Evolutionary conservation across 1,140 invertebrate species (phyloP), one percentile per base, ranked within the genome.

Genomic region (Hetaerina americana): DNA sequence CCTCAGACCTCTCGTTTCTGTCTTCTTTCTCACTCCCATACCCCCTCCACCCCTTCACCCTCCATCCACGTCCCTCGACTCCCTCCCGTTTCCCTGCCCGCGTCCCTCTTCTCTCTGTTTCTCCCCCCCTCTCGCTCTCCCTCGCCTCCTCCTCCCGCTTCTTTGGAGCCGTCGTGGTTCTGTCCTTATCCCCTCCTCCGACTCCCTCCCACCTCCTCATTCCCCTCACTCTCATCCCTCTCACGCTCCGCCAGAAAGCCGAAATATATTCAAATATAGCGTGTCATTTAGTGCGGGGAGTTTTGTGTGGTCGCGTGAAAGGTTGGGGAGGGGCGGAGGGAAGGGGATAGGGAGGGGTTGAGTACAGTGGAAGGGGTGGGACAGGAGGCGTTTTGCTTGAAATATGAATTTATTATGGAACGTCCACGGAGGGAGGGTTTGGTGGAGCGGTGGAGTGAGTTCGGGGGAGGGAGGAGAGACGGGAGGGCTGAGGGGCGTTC

Each of bases 381-480:
- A n/a, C 40, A 18, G 40, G 40, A 57, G 40, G 40, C 40, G 40
- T 57, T 57, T 57, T 57, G 40, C 40, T 57, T 57, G 40, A 57
- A 57, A 57, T 57, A 57, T 57, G 40, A 57, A 57, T 57, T 57
- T 57, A 57, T 57, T 57, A 57, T 57, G 40, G 40, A n/a, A 57
- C 40, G 40, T 57, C 40, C 22, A 57, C n/a, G n/a, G n/a, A n/a
- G n/a, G n/a, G n/a, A n/a, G n/a, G n/a, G n/a, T n/a, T n/a, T n/a
- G n/a, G n/a, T n/a, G n/a, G n/a, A n/a, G n/a, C n/a, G n/a, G n/a
- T n/a, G n/a, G n/a, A n/a, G n/a, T n/a, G n/a, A n/a, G 40, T 57
- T n/a, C 22, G 40, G 22, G 40, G 15, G 40, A 57, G 40, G 40
- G 40, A 40, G 18, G 31, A n/a, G 22, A n/a, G 15, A n/a, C 15